These are phyloP conservation scores for Ceramica pisi DNA, from an alignment of 2,888 invertebrate genomes.

Conservation along the genomic window DNA sequence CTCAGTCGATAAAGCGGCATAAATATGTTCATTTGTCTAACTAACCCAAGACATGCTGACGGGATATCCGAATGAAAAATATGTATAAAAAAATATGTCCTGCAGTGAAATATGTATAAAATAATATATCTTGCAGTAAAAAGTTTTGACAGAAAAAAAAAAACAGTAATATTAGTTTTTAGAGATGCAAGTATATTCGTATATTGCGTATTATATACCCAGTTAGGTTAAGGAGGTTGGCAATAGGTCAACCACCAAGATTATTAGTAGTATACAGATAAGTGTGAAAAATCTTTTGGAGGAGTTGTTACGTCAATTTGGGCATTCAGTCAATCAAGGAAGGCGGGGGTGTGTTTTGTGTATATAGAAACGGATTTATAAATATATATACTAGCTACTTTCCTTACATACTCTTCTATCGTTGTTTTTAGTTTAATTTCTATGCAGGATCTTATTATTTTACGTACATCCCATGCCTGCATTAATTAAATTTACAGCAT, in stretches of 20 bases:
- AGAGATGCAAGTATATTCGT: constrained; percentile 38
- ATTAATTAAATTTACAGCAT: too few relatives aligned
- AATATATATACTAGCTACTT: background rate
- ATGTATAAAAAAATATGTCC: too few relatives aligned
- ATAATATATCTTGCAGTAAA: constrained; percentile 3
- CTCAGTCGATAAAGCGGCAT: background rate
- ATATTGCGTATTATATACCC: constrained; percentile 43
- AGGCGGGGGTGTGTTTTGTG: constrained; percentile 55
- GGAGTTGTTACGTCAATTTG: constrained; percentile 84
- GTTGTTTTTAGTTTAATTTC: background rate
- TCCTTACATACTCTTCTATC: background rate
- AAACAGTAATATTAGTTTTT: constrained; percentile 21
- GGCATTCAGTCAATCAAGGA: constrained; percentile 84
- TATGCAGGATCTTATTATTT: too few relatives aligned
- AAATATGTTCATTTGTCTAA: background rate
- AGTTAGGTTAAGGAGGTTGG: constrained; percentile 35
- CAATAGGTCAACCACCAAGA: constrained; percentile 1
- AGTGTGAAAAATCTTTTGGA: constrained; percentile 69
- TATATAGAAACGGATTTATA: constrained; percentile 45
- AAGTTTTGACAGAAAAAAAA: constrained; percentile 12
- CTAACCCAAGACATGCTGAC: constrained; percentile 9
- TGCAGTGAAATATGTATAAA: background rate
- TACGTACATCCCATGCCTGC: too few relatives aligned
- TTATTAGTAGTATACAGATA: constrained; percentile 41
- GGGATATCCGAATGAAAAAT: background rate